Conservation (phyloP, 2,888 invertebrate species). For the Lydus trimaculatus region DNA sequence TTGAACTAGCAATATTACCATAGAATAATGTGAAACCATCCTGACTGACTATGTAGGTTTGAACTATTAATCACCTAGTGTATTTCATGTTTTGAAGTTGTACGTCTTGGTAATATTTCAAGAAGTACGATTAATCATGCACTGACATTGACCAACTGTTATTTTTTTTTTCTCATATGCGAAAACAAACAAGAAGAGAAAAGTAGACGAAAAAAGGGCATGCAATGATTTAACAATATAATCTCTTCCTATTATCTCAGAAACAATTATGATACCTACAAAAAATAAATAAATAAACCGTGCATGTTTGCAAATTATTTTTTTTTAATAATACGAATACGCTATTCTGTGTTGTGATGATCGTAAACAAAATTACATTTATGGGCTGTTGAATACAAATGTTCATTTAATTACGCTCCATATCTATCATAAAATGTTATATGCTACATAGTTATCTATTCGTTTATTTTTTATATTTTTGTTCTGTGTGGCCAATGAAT, state of each 20-base stretch:
- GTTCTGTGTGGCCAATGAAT: not conserved
- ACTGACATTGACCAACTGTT: not conserved
- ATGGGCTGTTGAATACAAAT: not conserved
- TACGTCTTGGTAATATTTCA: not conserved
- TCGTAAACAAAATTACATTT: not conserved
- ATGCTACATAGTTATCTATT: not conserved
- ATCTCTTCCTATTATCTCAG: too few species aligned
- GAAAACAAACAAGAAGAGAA: not conserved
- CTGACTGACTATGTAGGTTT: not conserved
- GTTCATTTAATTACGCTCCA: slow-evolving; percentile 2
- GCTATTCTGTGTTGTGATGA: not conserved
- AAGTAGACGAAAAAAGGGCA: too few species aligned
- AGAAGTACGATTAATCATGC: not conserved
- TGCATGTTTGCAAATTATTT: too few species aligned
- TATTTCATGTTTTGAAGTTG: slow-evolving; percentile 2
- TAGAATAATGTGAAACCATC: not conserved
- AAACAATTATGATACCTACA: too few species aligned
- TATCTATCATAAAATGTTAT: not conserved
- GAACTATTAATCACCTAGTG: not conserved
- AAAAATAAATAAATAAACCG: too few species aligned
- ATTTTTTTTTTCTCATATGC: not conserved
- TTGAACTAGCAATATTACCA: not conserved
- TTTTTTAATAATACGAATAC: not conserved
- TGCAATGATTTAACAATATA: too few species aligned
- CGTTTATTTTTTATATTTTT: too few species aligned